Evolutionary conservation across 2,888 invertebrate genomes (phyloP), one percentile per base, ranked within the genome.

Genomic region (Brachylomia viminalis): DNA sequence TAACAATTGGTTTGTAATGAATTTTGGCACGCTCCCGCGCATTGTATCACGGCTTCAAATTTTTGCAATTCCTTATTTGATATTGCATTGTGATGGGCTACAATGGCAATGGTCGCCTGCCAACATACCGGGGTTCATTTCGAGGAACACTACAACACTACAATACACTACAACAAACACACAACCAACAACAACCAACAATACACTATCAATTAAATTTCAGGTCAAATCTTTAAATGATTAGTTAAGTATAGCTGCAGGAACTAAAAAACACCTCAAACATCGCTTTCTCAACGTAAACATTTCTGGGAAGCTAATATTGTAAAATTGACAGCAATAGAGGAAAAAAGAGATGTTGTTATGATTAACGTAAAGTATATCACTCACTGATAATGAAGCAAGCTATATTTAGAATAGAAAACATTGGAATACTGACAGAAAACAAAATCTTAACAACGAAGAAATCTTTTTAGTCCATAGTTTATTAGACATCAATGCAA

Each of bases 21-120:
- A 86, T 88, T 88, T 93, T 94, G 94, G 94, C 93, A 88, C 89
- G 88, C 83, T 81, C 84, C 38, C n/a, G 81, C 87, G 90, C 92
- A 94, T 93, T 94, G 92, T 94, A 84, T 90, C 90, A 91, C 89
- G 91, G 86, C 90, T 83, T 83, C 88, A 82, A 88, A 88, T 91
- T 92, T 90, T 91, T 90, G 86, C 81, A 77, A 87, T 87, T 86
- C 91, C 87, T 87, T 89, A 89, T 87, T 87, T 78, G 86, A 85
- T 85, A 79, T 82, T 69, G 80, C 80, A 88, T 87, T 88, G 87
- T 90, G 88, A 84, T 84, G 78, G 65, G 64, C 77, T 80, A 85
- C 77, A 83, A 80, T 82, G 75, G 77, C 77, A 75, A 71, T 78
- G 77, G 77, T 85, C 20, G 65, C 69, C 71, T 83, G 90, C 88